phyloP scores from a whole-genome alignment of 2,113 vertebrate species.

The Prionailurus bengalensis region DNA sequence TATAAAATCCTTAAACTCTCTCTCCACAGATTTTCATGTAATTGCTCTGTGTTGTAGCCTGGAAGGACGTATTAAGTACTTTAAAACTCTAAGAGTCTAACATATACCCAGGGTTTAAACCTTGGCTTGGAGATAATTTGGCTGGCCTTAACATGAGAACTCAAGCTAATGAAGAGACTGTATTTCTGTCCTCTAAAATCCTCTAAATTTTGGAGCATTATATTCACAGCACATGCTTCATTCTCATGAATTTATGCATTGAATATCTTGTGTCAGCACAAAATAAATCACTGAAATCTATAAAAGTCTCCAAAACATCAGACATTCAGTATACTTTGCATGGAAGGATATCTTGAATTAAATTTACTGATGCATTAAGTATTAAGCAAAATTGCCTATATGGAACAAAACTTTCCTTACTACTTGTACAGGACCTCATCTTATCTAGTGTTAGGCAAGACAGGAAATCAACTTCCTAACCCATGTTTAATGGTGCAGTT shows the following conservation, averaged over 20 bases:
- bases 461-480: not conserved
- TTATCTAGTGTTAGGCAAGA: not conserved
- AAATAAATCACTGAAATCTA: not conserved
- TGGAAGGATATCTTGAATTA: not conserved
- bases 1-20: not conserved
- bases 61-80: not conserved
- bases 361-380: not conserved
- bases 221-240: not conserved
- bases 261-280: not conserved
- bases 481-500: not conserved
- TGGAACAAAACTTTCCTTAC: not conserved
- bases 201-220: not conserved
- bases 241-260: not conserved
- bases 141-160: not conserved
- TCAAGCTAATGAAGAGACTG: not conserved
- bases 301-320: not conserved
- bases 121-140: not conserved
- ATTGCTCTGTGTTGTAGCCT: not conserved
- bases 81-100: not conserved
- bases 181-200: not conserved
- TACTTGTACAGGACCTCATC: not conserved
- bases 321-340: not conserved
- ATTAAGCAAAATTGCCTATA: not conserved
- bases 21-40: not conserved
- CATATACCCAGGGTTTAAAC: not conserved